A percentile compares a stretch with the other conserved stretches of the same genome.
phyloP scores from a whole-genome alignment of 2,113 vertebrate species.

The Apaloderma vittatum region DNA sequence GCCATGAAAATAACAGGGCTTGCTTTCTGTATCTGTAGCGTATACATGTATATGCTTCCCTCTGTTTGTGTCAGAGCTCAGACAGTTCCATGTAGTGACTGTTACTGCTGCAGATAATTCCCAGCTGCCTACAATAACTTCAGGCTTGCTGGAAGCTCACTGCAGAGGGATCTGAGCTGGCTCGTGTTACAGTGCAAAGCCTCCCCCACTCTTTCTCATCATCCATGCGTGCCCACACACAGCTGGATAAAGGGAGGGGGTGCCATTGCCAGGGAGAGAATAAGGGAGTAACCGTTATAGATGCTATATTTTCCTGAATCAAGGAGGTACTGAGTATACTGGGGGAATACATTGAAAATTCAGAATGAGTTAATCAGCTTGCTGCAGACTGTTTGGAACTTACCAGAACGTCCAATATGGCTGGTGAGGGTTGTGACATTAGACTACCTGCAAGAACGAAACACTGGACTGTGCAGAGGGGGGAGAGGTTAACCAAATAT shows the following conservation, averaged over 20 bases:
- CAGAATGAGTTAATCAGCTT: not conserved
- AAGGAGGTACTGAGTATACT: not conserved
- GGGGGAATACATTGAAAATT: not conserved
- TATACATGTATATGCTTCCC: not conserved
- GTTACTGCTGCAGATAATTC: not conserved
- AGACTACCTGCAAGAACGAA: not conserved
- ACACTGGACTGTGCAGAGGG: not conserved
- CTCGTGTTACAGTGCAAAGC: not conserved
- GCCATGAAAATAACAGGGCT: not conserved
- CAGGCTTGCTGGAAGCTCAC: not conserved
- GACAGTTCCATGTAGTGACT: not conserved
- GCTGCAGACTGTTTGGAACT: not conserved
- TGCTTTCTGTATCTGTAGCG: not conserved
- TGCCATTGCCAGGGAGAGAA: not conserved
- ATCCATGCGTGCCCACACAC: not conserved
- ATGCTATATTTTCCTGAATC: not conserved
- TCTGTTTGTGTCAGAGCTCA: not conserved
- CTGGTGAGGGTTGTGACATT: not conserved
- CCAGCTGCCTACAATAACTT: not conserved
- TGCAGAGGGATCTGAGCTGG: not conserved
- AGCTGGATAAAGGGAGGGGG: not conserved
- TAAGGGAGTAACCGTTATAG: not conserved
- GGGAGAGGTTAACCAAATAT: not conserved
- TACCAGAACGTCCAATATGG: not conserved
- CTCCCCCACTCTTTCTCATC: not conserved